Evolutionary conservation across 2,888 invertebrate species (phyloP).

Genomic region (Macrophya annulata): DNA sequence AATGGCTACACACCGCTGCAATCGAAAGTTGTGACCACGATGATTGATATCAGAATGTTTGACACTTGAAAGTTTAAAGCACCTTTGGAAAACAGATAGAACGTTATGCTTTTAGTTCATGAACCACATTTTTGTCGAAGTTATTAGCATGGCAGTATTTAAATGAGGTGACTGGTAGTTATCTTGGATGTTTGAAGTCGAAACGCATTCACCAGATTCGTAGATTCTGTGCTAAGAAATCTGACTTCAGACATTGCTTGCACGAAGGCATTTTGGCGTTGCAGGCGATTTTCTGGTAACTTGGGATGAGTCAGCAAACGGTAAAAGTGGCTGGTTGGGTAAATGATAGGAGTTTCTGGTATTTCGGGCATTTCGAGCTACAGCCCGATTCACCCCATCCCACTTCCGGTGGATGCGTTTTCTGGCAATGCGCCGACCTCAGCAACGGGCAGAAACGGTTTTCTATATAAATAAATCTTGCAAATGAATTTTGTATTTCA

Average conservation of each 20-base stretch:
- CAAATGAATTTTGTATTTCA: conserved; percentile 27
- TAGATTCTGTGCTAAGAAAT: neutral
- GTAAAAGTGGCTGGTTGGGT: conserved; percentile 39
- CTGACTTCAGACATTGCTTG: conserved; percentile 6
- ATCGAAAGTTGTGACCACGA: neutral
- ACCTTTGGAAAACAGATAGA: neutral
- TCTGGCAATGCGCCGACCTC: conserved; percentile 23
- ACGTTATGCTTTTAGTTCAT: neutral
- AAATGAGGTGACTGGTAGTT: neutral
- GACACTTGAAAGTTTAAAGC: no score
- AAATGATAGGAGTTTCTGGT: conserved; percentile 42
- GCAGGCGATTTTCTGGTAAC: conserved; percentile 33
- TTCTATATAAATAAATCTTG: conserved; percentile 33
- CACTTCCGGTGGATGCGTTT: conserved; percentile 33
- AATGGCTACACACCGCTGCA: neutral
- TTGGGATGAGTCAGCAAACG: conserved; percentile 34
- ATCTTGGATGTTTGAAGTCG: neutral
- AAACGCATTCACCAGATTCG: neutral
- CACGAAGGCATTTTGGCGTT: conserved; percentile 11
- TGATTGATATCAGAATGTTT: no score
- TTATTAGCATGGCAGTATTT: neutral
- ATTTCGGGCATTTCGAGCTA: conserved; percentile 10
- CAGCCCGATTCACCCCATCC: conserved; percentile 15
- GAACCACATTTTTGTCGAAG: no score
- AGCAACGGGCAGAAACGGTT: neutral